Conservation (phyloP, 2,113 vertebrate species). For the Hippocampus mohnikei region DNA sequence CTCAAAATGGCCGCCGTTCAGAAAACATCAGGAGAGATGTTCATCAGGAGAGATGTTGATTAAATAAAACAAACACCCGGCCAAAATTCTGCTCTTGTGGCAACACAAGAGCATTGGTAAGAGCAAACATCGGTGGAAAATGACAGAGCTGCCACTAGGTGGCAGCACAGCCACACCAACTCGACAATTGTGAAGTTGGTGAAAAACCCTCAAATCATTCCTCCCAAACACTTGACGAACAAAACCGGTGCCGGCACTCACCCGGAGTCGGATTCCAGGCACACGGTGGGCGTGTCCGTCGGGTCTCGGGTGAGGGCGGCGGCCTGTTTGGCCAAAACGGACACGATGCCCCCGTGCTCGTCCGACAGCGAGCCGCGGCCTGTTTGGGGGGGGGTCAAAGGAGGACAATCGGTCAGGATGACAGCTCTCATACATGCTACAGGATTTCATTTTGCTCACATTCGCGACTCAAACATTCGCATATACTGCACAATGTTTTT, state of each 20-base stretch:
- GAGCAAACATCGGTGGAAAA: not conserved
- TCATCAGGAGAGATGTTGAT: too few relatives aligned
- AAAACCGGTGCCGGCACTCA: conserved; percentile 57
- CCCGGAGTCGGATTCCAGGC: conserved; percentile 92
- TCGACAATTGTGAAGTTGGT: too few relatives aligned
- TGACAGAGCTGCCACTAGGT: conserved; percentile 37
- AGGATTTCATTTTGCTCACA: not conserved
- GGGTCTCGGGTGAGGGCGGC: conserved; percentile 84
- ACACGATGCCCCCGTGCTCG: conserved; percentile 90
- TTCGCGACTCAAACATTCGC: not conserved
- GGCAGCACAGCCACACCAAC: conserved; percentile 43
- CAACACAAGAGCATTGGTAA: not conserved
- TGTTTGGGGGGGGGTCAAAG: conserved; percentile 31
- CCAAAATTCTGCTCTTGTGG: not conserved
- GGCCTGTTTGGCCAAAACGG: conserved; percentile 89
- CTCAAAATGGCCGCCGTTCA: too few relatives aligned
- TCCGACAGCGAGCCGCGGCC: conserved; percentile 92
- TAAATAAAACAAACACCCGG: too few relatives aligned
- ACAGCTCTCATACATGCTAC: not conserved
- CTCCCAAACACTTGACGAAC: not conserved
- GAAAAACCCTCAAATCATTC: not conserved
- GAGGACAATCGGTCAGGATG: not conserved
- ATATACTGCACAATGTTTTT: not conserved
- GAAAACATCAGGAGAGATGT: too few relatives aligned
- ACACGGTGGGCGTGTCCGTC: conserved; percentile 88